Conservation (phyloP, 92 coral and sea anemone genomes). For the Porites evermanni region DNA sequence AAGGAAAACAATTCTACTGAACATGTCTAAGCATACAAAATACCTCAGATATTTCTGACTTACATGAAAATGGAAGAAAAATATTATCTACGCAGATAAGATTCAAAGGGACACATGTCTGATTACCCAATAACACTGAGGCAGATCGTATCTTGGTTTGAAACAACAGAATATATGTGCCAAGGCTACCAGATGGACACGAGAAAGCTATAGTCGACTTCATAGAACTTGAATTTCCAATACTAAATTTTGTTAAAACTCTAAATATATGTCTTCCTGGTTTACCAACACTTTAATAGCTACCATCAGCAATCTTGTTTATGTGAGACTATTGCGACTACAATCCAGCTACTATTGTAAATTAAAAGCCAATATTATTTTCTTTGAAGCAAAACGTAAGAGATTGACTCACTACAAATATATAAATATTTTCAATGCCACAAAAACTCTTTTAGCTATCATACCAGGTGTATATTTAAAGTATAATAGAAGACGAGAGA, state of each 20-base stretch:
- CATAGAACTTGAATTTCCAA: background rate
- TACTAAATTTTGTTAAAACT: background rate
- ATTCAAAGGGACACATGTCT: background rate
- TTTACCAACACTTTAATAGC: background rate
- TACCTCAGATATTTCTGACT: background rate
- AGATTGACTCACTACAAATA: background rate
- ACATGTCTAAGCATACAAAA: background rate
- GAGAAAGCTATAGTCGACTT: too few species aligned
- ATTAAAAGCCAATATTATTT: background rate
- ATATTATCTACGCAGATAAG: background rate
- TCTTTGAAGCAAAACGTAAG: background rate
- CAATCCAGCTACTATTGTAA: background rate
- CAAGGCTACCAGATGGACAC: too few species aligned
- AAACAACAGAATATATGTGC: background rate
- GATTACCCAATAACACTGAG: background rate
- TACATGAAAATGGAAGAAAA: background rate
- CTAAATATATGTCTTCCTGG: background rate
- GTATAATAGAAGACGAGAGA: too few species aligned
- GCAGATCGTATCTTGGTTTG: background rate
- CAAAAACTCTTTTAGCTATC: background rate
- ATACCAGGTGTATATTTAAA: too few species aligned
- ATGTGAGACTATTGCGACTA: background rate
- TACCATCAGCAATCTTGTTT: background rate
- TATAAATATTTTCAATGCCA: background rate
- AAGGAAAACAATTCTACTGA: slow-evolving; percentile 1